Evolutionary conservation across 92 coral and sea anemone species (phyloP).

Genomic region (Umimayanthus chanpuru): DNA sequence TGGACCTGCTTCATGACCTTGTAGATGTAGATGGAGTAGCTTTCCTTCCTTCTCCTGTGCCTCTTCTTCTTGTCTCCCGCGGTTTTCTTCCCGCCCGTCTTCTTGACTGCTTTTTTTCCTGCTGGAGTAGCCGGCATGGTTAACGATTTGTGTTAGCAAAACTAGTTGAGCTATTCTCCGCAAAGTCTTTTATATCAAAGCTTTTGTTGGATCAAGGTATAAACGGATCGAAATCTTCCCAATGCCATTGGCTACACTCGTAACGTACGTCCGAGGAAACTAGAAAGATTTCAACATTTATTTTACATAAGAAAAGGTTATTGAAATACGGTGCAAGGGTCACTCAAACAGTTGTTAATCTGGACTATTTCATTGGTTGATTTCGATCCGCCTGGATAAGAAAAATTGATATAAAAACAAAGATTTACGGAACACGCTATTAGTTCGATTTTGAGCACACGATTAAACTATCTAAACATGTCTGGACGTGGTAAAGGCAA

Average conservation of each 20-base stretch:
- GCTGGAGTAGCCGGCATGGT: not conserved
- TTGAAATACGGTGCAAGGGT: not conserved
- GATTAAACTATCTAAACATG: not conserved
- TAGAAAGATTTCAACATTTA: not conserved
- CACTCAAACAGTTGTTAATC: too few species aligned
- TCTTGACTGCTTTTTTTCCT: not conserved
- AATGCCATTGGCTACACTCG: not conserved
- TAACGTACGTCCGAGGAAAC: slow-evolving; percentile 9
- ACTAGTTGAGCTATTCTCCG: not conserved
- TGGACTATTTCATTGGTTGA: not conserved
- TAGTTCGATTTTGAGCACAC: too few species aligned
- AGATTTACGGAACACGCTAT: too few species aligned
- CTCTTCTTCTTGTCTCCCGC: slow-evolving; percentile 29
- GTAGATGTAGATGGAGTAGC: slow-evolving; percentile 7
- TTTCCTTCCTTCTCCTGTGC: slow-evolving; percentile 13
- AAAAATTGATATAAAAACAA: not conserved
- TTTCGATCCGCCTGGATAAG: not conserved
- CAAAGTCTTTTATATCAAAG: not conserved
- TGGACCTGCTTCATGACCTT: slow-evolving; percentile 10
- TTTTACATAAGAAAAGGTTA: not conserved
- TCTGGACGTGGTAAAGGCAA: slow-evolving; percentile 33
- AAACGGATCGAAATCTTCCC: not conserved
- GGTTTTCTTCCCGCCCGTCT: not conserved
- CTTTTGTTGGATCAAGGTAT: not conserved
- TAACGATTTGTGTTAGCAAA: not conserved